Percentiles rank a stretch among this genome's conserved stretches.
These are phyloP conservation scores for Pelvicachromis taeniatus DNA, from an alignment of 2,113 vertebrate genomes.

Conservation along the genomic window DNA sequence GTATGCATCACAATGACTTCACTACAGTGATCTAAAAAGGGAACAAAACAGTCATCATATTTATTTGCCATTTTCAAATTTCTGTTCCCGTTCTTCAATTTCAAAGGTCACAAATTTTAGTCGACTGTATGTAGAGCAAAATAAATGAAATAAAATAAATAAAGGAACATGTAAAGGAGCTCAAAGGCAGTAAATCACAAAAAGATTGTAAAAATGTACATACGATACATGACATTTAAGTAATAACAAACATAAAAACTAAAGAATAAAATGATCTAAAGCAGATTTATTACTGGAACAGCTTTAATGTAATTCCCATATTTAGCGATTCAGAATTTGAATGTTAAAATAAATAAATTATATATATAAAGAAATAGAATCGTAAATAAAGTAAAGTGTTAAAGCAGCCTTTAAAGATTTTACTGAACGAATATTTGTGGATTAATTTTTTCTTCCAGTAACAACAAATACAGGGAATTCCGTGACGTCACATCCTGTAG, in stretches of 20 bases:
- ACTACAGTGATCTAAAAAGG: background rate
- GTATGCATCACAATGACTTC: background rate
- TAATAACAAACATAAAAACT: background rate
- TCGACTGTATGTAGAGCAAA: background rate
- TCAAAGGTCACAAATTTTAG: background rate
- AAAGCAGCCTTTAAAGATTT: background rate
- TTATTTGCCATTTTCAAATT: background rate
- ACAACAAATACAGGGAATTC: background rate
- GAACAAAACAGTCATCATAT: background rate
- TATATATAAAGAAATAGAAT: background rate
- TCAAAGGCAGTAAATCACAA: background rate
- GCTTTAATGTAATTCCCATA: background rate
- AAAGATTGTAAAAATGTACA: background rate
- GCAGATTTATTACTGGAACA: background rate
- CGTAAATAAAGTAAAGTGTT: background rate
- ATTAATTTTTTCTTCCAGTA: background rate
- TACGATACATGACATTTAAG: background rate
- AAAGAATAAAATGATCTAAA: background rate
- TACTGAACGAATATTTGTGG: background rate
- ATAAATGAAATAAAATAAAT: background rate
- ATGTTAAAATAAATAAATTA: background rate
- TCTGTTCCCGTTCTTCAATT: background rate
- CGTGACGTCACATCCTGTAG: constrained; percentile 58
- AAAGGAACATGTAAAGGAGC: background rate
- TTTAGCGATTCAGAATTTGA: background rate